Percentiles rank a stretch among this genome's conserved stretches.
Evolutionary conservation across 2,113 vertebrate species (phyloP).

Genomic region (Kryptolebias marmoratus): DNA sequence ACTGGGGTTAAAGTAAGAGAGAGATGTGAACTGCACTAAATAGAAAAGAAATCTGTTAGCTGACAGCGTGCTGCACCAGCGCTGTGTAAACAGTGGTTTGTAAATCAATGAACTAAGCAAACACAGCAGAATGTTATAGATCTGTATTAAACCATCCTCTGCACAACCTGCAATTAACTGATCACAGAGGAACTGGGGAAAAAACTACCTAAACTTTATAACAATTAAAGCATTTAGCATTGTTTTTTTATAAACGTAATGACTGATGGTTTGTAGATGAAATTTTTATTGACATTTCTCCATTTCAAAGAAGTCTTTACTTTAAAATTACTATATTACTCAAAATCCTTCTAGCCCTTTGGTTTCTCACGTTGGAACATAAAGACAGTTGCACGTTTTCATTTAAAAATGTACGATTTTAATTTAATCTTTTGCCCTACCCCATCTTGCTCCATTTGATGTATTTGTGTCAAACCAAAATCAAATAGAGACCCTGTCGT

Average conservation of each 20-base stretch:
- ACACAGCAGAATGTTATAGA: conserved; percentile 40
- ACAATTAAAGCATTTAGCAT: conserved; percentile 1
- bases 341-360: too few relatives aligned
- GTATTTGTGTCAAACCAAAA: conserved; percentile 4
- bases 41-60: conserved; percentile 38
- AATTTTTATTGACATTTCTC: neutral
- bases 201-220: neutral
- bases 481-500: conserved; percentile 2
- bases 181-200: neutral
- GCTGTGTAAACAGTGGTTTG: conserved; percentile 44
- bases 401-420: too few relatives aligned
- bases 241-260: neutral
- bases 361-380: too few relatives aligned
- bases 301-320: neutral
- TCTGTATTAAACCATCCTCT: conserved; percentile 33
- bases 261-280: neutral
- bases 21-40: conserved; percentile 16
- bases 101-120: conserved; percentile 49
- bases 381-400: too few relatives aligned
- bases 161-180: neutral
- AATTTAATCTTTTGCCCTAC: too few relatives aligned
- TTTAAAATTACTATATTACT: too few relatives aligned
- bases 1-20: neutral
- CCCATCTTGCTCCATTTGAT: too few relatives aligned
- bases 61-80: conserved; percentile 8